Percentiles rank a stretch among this genome's conserved stretches.
Evolutionary conservation across 2,888 invertebrate species (phyloP).

Genomic region (Scaptodrosophila latifasciaeformis): DNA sequence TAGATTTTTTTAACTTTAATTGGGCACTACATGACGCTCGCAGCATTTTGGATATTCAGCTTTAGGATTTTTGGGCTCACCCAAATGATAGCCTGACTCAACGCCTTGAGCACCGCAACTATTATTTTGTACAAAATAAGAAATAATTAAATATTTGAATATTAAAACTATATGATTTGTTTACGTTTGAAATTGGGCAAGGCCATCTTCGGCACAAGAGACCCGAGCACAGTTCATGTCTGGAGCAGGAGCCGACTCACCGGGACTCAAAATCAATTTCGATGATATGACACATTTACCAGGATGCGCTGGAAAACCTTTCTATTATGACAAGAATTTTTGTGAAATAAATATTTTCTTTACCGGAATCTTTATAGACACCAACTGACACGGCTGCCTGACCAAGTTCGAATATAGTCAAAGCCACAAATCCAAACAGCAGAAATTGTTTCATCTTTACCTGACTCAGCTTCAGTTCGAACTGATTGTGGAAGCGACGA

Average conservation of each 20-base stretch:
- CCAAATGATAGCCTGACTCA: constrained; percentile 27
- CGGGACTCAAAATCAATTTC: constrained; percentile 28
- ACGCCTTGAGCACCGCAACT: constrained; percentile 38
- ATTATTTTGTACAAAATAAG: constrained; percentile 1
- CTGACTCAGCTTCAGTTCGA: no score
- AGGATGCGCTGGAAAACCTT: constrained; percentile 35
- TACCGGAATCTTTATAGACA: constrained; percentile 21
- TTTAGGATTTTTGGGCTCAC: constrained; percentile 25
- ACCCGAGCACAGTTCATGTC: constrained; percentile 34
- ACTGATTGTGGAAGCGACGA: no score
- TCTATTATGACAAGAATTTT: not conserved
- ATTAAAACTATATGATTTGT: not conserved
- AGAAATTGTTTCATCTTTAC: not conserved
- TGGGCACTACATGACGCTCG: constrained; percentile 15
- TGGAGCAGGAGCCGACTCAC: constrained; percentile 26
- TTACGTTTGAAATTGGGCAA: constrained; percentile 40
- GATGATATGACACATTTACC: constrained; percentile 47
- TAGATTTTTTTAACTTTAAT: no score
- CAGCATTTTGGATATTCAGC: constrained; percentile 48
- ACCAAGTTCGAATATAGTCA: no score
- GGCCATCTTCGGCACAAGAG: constrained; percentile 27
- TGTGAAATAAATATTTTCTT: no score
- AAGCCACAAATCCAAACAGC: not conserved
- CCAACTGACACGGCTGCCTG: constrained; percentile 31
- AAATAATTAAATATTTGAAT: not conserved